phyloP scores from a whole-genome alignment of 2,888 invertebrate species.

The Psylliodes chrysocephalus region DNA sequence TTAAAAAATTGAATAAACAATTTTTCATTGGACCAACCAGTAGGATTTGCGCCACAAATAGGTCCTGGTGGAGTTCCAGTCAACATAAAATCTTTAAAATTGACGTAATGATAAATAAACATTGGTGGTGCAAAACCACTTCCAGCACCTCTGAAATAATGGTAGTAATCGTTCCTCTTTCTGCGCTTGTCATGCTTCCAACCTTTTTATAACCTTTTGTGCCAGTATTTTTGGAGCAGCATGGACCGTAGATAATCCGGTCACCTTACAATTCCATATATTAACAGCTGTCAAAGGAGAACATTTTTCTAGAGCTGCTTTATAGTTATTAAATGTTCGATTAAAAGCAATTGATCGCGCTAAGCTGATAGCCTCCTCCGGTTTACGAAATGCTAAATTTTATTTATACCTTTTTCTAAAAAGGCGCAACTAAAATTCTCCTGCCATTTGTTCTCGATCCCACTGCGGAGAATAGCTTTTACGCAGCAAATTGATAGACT shows the following conservation, averaged over 20 bases:
- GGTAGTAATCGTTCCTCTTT: background rate
- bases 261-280: constrained; percentile 48
- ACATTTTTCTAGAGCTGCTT: background rate
- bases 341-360: constrained; percentile 5
- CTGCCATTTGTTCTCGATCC: too few species aligned
- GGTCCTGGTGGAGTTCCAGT: constrained; percentile 37
- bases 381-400: too few species aligned
- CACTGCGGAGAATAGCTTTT: too few species aligned
- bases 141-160: too few species aligned
- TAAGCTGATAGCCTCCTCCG: background rate
- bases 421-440: too few species aligned
- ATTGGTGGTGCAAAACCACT: constrained; percentile 40
- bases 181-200: too few species aligned
- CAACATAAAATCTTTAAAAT: constrained; percentile 38
- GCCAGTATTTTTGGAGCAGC: constrained; percentile 48
- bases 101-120: constrained; percentile 43
- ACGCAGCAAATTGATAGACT: too few species aligned
- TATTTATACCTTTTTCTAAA: too few species aligned
- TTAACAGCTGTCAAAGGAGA: background rate
- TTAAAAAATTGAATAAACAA: too few species aligned
- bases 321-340: background rate
- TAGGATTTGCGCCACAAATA: constrained; percentile 10
- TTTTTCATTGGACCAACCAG: background rate
- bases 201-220: constrained; percentile 46
- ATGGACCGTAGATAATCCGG: constrained; percentile 50